Evolutionary conservation across 2,113 vertebrate species (phyloP).

Genomic region (Aspiorhynchus laticeps): DNA sequence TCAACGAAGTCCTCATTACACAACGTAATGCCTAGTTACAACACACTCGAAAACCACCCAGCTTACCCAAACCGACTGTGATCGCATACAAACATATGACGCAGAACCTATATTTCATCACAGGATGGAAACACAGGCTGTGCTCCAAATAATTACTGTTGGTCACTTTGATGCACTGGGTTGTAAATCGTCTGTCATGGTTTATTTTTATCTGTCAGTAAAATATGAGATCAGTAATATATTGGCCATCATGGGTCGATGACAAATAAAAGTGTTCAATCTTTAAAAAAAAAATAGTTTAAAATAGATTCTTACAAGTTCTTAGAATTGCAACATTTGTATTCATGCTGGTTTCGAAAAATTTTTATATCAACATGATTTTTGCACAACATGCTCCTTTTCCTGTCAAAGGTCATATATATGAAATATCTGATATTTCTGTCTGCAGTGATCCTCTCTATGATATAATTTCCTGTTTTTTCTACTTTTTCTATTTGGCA

Average conservation of each 20-base stretch:
- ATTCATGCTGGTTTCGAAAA: not conserved
- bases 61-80: not conserved
- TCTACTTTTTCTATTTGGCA: not conserved
- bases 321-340: not conserved
- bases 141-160: not conserved
- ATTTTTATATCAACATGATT: not conserved
- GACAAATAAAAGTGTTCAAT: not conserved
- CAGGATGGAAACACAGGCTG: not conserved
- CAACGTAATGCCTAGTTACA: not conserved
- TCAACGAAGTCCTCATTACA: not conserved
- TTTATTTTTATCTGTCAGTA: not conserved
- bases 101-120: constrained; percentile 6
- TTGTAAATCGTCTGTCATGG: not conserved
- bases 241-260: not conserved
- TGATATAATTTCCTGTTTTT: not conserved
- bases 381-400: not conserved
- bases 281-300: not conserved
- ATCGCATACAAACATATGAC: constrained; percentile 5
- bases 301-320: not conserved
- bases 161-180: not conserved
- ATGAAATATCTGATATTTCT: not conserved
- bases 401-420: not conserved
- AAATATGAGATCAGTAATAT: not conserved
- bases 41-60: constrained; percentile 3
- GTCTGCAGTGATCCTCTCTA: not conserved